These are phyloP conservation scores for Leistus spinibarbis DNA, from an alignment of 2,888 invertebrate species.

Conservation along the genomic window DNA sequence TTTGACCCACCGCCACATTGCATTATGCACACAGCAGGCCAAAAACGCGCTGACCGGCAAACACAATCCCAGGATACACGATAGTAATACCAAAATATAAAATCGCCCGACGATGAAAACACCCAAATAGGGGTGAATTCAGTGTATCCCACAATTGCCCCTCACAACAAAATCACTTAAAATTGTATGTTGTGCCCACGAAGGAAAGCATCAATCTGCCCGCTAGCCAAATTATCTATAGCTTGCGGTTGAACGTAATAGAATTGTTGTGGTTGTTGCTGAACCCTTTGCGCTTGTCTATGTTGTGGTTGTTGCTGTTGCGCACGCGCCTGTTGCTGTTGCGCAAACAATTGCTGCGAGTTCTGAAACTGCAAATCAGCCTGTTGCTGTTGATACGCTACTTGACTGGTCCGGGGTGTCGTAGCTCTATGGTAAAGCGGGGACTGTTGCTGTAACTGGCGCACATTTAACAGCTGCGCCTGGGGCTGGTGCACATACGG, in stretches of 20 bases:
- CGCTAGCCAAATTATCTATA: constrained; percentile 61
- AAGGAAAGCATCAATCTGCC: constrained; percentile 82
- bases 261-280: constrained; percentile 58
- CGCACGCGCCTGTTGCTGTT: constrained; percentile 59
- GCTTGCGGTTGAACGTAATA: constrained; percentile 65
- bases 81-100: no score
- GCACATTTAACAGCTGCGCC: constrained; percentile 61
- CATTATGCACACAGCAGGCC: not conserved
- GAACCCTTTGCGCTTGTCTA: constrained; percentile 51
- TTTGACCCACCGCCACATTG: constrained; percentile 2
- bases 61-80: no score
- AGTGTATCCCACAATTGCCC: constrained; percentile 44
- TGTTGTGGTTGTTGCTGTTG: constrained; percentile 43
- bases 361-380: constrained; percentile 67
- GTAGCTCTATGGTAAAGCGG: constrained; percentile 58
- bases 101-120: no score
- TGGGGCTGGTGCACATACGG: constrained; percentile 70
- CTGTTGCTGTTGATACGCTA: constrained; percentile 67
- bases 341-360: constrained; percentile 60
- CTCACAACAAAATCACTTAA: constrained; percentile 52
- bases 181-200: constrained; percentile 73
- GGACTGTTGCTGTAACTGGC: constrained; percentile 62
- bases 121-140: constrained; percentile 16
- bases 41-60: not conserved
- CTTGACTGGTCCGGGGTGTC: constrained; percentile 47